Evolutionary conservation across 2,888 invertebrate species (phyloP).

Genomic region (Brachyopa scutellaris): DNA sequence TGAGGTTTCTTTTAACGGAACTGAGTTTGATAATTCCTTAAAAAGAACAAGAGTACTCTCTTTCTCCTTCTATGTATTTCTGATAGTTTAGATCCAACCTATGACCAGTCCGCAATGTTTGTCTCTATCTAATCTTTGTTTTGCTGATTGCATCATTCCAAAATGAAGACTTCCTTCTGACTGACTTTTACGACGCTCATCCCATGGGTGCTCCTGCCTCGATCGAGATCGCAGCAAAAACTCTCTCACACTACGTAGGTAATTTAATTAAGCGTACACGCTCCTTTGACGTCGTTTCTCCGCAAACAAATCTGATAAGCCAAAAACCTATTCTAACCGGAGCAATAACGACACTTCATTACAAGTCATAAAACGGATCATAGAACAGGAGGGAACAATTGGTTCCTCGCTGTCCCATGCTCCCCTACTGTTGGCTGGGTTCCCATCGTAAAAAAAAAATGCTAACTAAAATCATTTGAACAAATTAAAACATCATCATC

Average conservation of each 20-base stretch:
- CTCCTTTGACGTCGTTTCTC: constrained; percentile 17
- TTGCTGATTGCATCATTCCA: too few relatives aligned
- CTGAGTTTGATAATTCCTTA: too few relatives aligned
- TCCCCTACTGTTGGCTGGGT: neutral
- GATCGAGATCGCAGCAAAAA: constrained; percentile 6
- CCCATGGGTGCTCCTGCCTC: too few relatives aligned
- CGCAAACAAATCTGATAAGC: constrained; percentile 50
- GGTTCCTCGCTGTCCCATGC: constrained; percentile 41
- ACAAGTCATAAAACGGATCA: constrained; percentile 67
- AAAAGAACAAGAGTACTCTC: too few relatives aligned
- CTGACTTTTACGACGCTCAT: too few relatives aligned
- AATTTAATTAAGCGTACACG: constrained; percentile 52
- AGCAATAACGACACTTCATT: constrained; percentile 68
- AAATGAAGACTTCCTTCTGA: too few relatives aligned
- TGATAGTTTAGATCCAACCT: too few relatives aligned
- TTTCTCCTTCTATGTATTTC: too few relatives aligned
- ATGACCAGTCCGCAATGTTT: too few relatives aligned
- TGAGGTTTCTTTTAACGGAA: too few relatives aligned
- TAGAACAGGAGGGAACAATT: constrained; percentile 46
- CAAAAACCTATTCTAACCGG: constrained; percentile 44
- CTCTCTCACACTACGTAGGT: constrained; percentile 12
- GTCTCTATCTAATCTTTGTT: too few relatives aligned
- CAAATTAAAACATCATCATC: constrained; percentile 64
- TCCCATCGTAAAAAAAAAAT: constrained; percentile 69
- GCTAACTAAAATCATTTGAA: constrained; percentile 57